Base-by-base conservation (phyloP, 2,888 invertebrate species). In the Argyresthia goedartella region DNA sequence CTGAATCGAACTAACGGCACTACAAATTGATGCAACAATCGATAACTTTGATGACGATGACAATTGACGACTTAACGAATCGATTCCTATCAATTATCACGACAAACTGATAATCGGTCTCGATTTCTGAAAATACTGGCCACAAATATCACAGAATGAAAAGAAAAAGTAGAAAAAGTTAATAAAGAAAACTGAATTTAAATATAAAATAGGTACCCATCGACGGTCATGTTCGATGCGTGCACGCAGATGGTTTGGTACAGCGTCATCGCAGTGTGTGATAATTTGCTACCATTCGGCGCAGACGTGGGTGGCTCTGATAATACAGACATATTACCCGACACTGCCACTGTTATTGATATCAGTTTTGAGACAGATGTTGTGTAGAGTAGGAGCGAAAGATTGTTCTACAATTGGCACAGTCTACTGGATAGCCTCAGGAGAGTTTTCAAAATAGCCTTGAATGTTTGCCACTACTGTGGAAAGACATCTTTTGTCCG, bases 221-320 rank as follows among this genome's bases (percentile, higher is more conserved):
- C 52, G 15, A 56, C 47, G 25, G 46, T 53, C 57, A 56, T 56
- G 53, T 34, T 49, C 43, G 10, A 36, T 50, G 53, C 54, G 55
- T 49, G 25, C 50, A 51, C 56, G 55, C 52, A 57, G 53, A 53
- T 44, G 52, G 35, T 52, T 25, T 25, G 25, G 25, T 25, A 25
- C 25, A 39, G 55, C 55, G 66, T 66, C 67, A 72, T 71, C 69
- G 57, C 63, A 73, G 71, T 71, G 73, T 71, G 61, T 69, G 69
- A 70, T 70, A 69, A 70, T 68, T 36, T 50, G 51, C 47, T 49
- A 51, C 45, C 45, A 52, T 45, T 51, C 54, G 52, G 15, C 39
- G 52, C 52, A 51, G 53, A 54, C 49, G 53, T 50, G 53, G 52
- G 54, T 54, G 53, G 49, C 36, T 51, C 34, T 48, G 53, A 45